These are phyloP conservation scores for Rhinogobius similis DNA, from an alignment of 2,113 vertebrate genomes.

Conservation along the genomic window DNA sequence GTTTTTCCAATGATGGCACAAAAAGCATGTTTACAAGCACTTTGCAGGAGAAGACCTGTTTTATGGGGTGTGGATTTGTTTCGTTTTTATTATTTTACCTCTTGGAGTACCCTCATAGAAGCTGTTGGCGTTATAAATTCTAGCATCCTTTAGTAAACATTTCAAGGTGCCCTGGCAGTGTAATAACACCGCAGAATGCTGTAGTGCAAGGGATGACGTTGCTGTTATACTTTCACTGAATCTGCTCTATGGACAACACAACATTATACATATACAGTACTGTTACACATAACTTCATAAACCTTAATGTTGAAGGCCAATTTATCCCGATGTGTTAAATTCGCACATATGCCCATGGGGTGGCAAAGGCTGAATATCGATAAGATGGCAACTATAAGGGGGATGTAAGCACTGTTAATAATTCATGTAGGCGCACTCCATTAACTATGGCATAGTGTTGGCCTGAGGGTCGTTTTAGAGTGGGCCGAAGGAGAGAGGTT, in stretches of 20 bases:
- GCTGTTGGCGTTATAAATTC: constrained; percentile 62
- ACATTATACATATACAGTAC: constrained; percentile 5
- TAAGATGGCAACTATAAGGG: constrained; percentile 63
- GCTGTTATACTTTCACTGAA: background rate
- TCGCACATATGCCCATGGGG: constrained; percentile 55
- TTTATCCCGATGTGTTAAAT: constrained; percentile 54
- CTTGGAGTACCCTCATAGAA: constrained; percentile 56
- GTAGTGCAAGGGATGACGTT: constrained; percentile 3
- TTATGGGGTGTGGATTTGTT: constrained; percentile 52
- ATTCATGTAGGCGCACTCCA: constrained; percentile 70
- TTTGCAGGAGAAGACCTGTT: constrained; percentile 53
- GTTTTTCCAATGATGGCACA: constrained; percentile 30
- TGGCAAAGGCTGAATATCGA: constrained; percentile 64
- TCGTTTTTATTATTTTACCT: constrained; percentile 53
- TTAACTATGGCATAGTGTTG: constrained; percentile 64
- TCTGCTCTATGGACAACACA: constrained; percentile 2
- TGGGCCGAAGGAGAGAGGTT: constrained; percentile 58
- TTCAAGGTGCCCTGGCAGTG: constrained; percentile 57
- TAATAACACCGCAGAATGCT: constrained; percentile 32
- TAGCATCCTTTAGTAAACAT: constrained; percentile 59
- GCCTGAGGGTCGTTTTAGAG: constrained; percentile 59
- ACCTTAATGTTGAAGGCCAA: constrained; percentile 46
- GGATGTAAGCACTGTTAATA: constrained; percentile 72
- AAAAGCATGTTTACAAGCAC: constrained; percentile 64
- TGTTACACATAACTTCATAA: constrained; percentile 48